Evolutionary conservation across 2,888 invertebrate genomes (phyloP).

Genomic region (Globia sparganii): DNA sequence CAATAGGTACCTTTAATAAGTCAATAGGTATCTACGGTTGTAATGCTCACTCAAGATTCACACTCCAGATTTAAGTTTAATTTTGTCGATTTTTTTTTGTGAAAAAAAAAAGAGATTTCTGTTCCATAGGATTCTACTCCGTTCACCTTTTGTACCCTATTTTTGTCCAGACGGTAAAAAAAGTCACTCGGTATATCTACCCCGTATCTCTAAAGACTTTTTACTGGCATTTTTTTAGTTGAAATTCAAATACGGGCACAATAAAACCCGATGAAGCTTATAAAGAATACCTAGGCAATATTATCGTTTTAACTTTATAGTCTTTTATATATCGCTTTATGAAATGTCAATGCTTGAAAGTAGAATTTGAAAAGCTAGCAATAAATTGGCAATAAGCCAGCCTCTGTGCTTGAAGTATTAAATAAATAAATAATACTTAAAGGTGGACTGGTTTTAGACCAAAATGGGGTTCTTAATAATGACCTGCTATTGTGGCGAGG

Average conservation of each 20-base stretch:
- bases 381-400: too few species aligned
- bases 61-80: too few species aligned
- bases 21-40: too few species aligned
- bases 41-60: too few species aligned
- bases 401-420: too few species aligned
- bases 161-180: background rate
- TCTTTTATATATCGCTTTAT: background rate
- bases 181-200: background rate
- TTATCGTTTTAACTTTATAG: slow-evolving; percentile 8
- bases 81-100: background rate
- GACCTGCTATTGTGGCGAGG: background rate
- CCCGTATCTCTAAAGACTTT: slow-evolving; percentile 1
- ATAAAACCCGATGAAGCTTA: slow-evolving; percentile 21
- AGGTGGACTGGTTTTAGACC: background rate
- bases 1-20: too few species aligned
- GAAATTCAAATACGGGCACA: slow-evolving; percentile 17
- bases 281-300: slow-evolving; percentile 15
- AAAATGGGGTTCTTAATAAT: background rate
- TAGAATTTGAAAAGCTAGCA: background rate
- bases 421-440: too few species aligned
- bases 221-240: slow-evolving; percentile 21
- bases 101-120: background rate
- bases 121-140: background rate
- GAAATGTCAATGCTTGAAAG: background rate
- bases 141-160: background rate